Conservation (phyloP, 2,888 invertebrate species). For the Hydraecia micacea region DNA sequence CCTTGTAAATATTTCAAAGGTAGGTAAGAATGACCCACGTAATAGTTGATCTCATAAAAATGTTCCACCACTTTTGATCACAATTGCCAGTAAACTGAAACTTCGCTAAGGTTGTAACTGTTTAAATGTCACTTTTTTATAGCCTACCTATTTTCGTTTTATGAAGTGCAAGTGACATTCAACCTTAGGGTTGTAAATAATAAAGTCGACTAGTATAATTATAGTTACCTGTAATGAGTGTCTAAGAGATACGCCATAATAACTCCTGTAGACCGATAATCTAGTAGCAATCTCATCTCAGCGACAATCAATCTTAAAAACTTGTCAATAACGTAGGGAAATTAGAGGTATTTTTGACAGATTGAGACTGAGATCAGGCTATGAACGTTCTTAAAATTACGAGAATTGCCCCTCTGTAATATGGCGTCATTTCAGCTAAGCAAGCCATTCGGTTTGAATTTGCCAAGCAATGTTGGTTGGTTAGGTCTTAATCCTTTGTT, state of each 20-base stretch:
- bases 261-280: too few relatives aligned
- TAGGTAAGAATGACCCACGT: not conserved
- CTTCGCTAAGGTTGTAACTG: not conserved
- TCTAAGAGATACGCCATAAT: too few relatives aligned
- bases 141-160: too few relatives aligned
- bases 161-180: not conserved
- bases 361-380: too few relatives aligned
- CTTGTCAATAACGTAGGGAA: too few relatives aligned
- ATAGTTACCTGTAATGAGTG: too few relatives aligned
- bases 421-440: not conserved
- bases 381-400: too few relatives aligned
- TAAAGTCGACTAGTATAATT: too few relatives aligned
- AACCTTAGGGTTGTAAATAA: not conserved
- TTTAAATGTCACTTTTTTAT: not conserved
- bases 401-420: too few relatives aligned
- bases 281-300: too few relatives aligned
- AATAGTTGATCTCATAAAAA: not conserved
- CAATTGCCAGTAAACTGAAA: not conserved
- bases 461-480: not conserved
- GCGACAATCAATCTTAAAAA: too few relatives aligned
- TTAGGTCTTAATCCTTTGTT: slow-evolving; percentile 3
- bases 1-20: slow-evolving; percentile 30
- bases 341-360: too few relatives aligned
- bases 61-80: not conserved
- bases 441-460: not conserved